Base-by-base conservation (phyloP, 2,797 vertebrate genomes). In the Pristis pectinata region DNA sequence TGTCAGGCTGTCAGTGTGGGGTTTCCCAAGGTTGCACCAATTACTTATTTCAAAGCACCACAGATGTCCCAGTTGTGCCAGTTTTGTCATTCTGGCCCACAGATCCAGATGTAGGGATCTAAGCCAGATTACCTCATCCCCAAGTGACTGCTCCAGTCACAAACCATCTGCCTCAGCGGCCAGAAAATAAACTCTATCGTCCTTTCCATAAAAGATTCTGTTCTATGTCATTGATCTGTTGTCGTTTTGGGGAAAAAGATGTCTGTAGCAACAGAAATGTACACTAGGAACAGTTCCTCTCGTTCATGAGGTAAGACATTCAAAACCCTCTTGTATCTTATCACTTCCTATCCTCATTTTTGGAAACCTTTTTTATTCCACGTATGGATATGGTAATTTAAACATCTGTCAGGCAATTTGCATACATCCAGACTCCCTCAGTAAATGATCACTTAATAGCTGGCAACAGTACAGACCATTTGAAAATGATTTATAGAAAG, bases 381-480 rank as follows among this genome's bases (percentile, higher is more conserved):
- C 82, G 19, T 1, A 37, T 22, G 59, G 2, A 37, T 9, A 64
- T 91, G 59, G 17, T 41, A 22, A 91, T 91, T 67, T 91, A 91
- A 91, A 64, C 59, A 64, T 91, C 44, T 94, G 70, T 53, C 17
- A n/a, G 15, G 6, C 30, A 74, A 70, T 74, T 53, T 94, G 41
- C 67, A 17, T 15, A 53, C 49, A 41, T 72, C 11, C 22, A 30
- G 27, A 30, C 41, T 72, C 19, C 24, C 92, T 37, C 19, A 37
- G 87, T 61, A 91, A 64, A 64, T 64, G n/a, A 93, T 72, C 44
- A 93, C 92, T 93, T 93, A 74, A 74, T 53, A 44, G 92, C 92
- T 93, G 67, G 30, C 92, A 93, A 24, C 70, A 53, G 44, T 37
- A 30, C 44, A 94, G 44, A 30, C 15, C 15, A n/a, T 74, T 74